phyloP scores from a whole-genome alignment of 2,888 invertebrate genomes.

The Imbricaverruca yamaguchii region DNA sequence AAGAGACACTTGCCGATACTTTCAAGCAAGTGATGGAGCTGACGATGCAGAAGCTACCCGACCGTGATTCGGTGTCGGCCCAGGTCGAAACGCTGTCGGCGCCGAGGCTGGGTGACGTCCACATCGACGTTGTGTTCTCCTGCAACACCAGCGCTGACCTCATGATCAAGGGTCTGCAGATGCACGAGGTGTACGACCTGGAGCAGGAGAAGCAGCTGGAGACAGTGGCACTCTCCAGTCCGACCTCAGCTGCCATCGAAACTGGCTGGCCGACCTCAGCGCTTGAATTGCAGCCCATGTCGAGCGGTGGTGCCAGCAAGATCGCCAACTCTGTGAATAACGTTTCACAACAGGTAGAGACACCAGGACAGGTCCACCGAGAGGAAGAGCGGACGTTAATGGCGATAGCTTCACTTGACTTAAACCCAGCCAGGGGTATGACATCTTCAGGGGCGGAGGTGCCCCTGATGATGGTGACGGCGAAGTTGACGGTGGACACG shows the following conservation, averaged over 20 bases:
- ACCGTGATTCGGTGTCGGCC: too few relatives aligned
- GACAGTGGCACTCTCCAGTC: neutral
- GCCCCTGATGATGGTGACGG: too few relatives aligned
- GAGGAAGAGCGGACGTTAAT: too few relatives aligned
- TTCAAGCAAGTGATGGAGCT: neutral
- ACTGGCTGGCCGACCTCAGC: neutral
- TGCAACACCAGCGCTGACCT: conserved; percentile 6
- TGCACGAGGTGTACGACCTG: neutral
- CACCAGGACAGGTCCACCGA: neutral
- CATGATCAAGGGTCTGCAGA: conserved; percentile 3
- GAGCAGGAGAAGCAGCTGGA: neutral
- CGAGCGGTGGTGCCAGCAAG: neutral
- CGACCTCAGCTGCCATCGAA: neutral
- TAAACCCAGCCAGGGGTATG: too few relatives aligned
- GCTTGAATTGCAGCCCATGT: neutral
- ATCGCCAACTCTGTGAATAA: neutral
- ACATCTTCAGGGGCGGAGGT: too few relatives aligned
- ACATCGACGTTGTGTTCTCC: neutral
- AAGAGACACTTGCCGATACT: neutral
- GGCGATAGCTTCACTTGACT: too few relatives aligned
- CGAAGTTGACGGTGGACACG: too few relatives aligned
- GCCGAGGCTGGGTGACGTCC: neutral
- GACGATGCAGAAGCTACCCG: neutral
- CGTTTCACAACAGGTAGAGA: too few relatives aligned
- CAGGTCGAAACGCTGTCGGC: neutral